Evolutionary conservation across 2,888 invertebrate genomes (phyloP), one percentile per base, ranked within the genome.

Genomic region (Ophraella communa): DNA sequence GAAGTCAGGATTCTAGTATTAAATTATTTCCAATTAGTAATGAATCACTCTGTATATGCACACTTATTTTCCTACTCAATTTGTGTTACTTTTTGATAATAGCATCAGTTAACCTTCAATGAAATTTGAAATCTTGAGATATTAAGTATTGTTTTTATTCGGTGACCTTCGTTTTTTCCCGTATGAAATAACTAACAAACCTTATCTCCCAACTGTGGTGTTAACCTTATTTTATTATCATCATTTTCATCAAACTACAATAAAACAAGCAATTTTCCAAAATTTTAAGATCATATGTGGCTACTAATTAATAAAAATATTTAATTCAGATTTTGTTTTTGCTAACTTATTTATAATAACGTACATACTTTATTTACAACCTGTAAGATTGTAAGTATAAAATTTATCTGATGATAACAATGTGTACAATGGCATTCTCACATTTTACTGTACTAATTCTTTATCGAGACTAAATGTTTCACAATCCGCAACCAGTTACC

Each of bases 401-500:
- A 47, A 47, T 3, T 51, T 17, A 51, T 51, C 49, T 51, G 24
- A 5, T 27, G 49, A 51, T 51, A 51, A 51, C 24, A 27, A 14
- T 51, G 49, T 51, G 27, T 51, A 51, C n/a, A 51, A n/a, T 14
- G 49, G 10, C 20, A 45, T 51, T 51, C 27, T 10, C 27, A 51
- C 27, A 27, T 51, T 51, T 21, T 47, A n/a, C 23, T 18, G 21
- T 47, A 21, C 8, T 47, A 21, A 21, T 18, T 21, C n/a, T 21
- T n/a, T 51, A 51, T 17, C 27, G 24, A 17, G 20, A 27, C 3
- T 11, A 45, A 11, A 7, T 24, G 27, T 51, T 23, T 51, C 17
- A 17, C 21, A 51, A 51, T 51, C 49, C 17, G 27, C 21, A 51
- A 51, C 27, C 49, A 51, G 49, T 51, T 7, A 24, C n/a, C 20